Evolutionary conservation across 2,888 invertebrate genomes (phyloP), one percentile per base, ranked within the genome.

Genomic region (Pediacus dermestoides): DNA sequence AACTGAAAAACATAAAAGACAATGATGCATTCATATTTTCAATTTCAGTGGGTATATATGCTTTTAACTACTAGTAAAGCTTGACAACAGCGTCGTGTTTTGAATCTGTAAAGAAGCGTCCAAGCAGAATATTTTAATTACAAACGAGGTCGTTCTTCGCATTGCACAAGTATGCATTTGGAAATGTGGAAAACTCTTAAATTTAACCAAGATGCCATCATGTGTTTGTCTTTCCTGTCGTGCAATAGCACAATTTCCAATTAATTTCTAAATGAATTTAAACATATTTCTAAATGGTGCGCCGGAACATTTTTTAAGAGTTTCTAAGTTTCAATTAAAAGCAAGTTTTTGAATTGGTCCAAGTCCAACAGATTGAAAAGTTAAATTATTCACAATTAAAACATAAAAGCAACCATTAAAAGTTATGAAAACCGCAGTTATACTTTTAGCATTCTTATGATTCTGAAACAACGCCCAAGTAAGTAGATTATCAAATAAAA

Each of bases 61-160:
- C n/a, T n/a, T n/a, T n/a, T n/a, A n/a, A n/a, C n/a, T n/a, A n/a
- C 31, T 14, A 22, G 30, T 26, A 31, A 38, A 38, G 34, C 34
- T 34, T 38, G 38, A 38, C 38, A 36, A 45, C 40, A 44, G 41
- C 37, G 37, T 41, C 44, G 36, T 44, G 39, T 45, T 50, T 44
- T 50, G 39, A 43, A 46, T 52, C 51, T 52, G 41, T 51, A 52
- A 42, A 43, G 48, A 54, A 42, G 53, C 58, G 53, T 55, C 51
- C 56, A 52, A 51, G 56, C 58, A 50, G 55, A 60, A 59, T 56
- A 60, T 60, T 60, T 60, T 60, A 60, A 60, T 60, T 60, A 60
- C 58, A 49, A 54, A 52, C 48, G 35, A 48, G 52, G 40, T 44
- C 45, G 47, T 50, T 58, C 53, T 54, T 55, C 52, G 42, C 42